Evolutionary conservation across 2,888 invertebrate species (phyloP).

Genomic region (Nesidiocoris tenuis): DNA sequence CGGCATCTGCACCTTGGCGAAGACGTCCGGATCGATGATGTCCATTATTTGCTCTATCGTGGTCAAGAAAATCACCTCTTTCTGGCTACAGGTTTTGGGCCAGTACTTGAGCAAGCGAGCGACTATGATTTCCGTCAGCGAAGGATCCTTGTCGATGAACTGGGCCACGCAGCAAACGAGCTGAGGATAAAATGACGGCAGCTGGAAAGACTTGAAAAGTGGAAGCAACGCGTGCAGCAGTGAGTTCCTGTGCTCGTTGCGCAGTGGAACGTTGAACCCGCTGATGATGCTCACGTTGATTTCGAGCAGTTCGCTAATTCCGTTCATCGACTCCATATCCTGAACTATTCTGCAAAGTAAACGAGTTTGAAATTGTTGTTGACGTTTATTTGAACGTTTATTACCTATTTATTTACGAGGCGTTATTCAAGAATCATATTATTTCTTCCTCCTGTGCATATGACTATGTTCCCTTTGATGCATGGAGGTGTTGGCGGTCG

Average conservation of each 20-base stretch:
- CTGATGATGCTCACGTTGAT: slow-evolving; percentile 98
- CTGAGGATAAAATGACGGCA: slow-evolving; percentile 96
- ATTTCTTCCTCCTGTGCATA: too few species aligned
- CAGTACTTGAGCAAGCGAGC: slow-evolving; percentile 93
- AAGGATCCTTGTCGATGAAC: slow-evolving; percentile 96
- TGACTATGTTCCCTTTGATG: too few species aligned
- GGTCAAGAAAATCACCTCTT: slow-evolving; percentile 64
- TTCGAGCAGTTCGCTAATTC: slow-evolving; percentile 93
- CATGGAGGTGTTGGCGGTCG: too few species aligned
- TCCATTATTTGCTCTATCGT: slow-evolving; percentile 58
- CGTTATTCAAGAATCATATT: too few species aligned
- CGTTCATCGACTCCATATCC: slow-evolving; percentile 98
- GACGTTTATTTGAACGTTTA: background rate
- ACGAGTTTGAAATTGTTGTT: background rate
- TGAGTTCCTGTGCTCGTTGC: slow-evolving; percentile 97
- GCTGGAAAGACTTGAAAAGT: slow-evolving; percentile 92
- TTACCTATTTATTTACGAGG: too few species aligned
- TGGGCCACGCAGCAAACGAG: slow-evolving; percentile 98
- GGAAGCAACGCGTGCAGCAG: slow-evolving; percentile 67
- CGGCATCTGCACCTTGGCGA: slow-evolving; percentile 95
- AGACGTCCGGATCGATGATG: slow-evolving; percentile 91
- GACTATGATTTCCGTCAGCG: slow-evolving; percentile 91
- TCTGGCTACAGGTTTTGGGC: slow-evolving; percentile 98
- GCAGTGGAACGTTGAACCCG: slow-evolving; percentile 96
- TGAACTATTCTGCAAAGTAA: slow-evolving; percentile 88